Evolutionary conservation across 1,140 invertebrate species (phyloP).

Genomic region (Scaptomyza graminum): DNA sequence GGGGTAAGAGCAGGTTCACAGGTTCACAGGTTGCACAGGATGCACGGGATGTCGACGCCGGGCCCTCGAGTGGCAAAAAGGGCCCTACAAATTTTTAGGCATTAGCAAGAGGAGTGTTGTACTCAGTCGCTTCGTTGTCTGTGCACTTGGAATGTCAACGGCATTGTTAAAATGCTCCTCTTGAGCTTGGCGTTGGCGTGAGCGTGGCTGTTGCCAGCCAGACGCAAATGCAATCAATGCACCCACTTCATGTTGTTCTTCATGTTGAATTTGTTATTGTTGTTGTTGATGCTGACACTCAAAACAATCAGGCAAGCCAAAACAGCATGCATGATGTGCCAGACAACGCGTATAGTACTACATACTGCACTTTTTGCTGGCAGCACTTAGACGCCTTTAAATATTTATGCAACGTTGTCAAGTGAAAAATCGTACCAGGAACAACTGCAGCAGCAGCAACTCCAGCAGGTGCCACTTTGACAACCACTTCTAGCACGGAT

Average conservation of each 20-base stretch:
- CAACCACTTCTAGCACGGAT: background rate
- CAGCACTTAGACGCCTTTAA: conserved; percentile 77
- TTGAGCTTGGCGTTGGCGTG: conserved; percentile 20
- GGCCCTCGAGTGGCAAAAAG: conserved; percentile 57
- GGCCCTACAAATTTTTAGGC: conserved; percentile 66
- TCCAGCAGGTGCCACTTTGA: conserved; percentile 49
- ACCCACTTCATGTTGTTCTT: conserved; percentile 44
- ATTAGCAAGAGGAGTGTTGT: conserved; percentile 58
- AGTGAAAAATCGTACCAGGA: conserved; percentile 35
- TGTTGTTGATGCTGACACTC: conserved; percentile 49
- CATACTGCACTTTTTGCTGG: conserved; percentile 65
- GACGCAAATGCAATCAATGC: conserved; percentile 77
- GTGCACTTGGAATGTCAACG: conserved; percentile 66
- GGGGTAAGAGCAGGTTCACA: conserved; percentile 1
- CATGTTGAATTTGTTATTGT: conserved; percentile 14
- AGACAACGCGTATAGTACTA: conserved; percentile 31
- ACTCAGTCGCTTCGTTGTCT: conserved; percentile 1
- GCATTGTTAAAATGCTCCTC: conserved; percentile 57
- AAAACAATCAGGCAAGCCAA: conserved; percentile 72
- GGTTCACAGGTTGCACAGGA: background rate
- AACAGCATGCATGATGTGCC: conserved; percentile 78
- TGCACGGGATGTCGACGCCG: conserved; percentile 39
- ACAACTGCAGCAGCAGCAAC: conserved; percentile 11
- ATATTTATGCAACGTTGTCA: conserved; percentile 70
- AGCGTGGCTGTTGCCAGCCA: conserved; percentile 27